phyloP scores from a whole-genome alignment of 1,140 invertebrate species.

The Ooceraea biroi region DNA sequence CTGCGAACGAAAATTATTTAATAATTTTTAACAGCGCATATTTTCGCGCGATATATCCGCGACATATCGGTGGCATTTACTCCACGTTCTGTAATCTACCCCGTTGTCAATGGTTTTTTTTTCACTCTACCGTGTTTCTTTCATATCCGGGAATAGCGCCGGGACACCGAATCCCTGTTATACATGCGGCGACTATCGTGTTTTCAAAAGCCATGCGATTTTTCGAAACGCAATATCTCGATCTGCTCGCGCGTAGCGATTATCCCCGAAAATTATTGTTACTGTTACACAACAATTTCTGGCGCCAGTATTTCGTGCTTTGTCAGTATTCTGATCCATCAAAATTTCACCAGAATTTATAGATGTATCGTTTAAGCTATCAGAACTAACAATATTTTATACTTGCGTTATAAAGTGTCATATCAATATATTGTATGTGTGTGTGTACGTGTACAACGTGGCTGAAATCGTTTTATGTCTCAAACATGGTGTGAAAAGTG shows the following conservation, averaged over 20 bases:
- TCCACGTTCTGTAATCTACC: conserved; percentile 55
- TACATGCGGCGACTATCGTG: conserved; percentile 55
- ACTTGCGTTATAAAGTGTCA: background rate
- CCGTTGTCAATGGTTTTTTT: conserved; percentile 60
- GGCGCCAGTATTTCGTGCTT: conserved; percentile 44
- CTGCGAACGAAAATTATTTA: conserved; percentile 49
- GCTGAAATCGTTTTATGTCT: background rate
- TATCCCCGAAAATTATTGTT: conserved; percentile 63
- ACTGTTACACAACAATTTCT: conserved; percentile 61
- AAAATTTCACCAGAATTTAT: conserved; percentile 36
- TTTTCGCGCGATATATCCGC: conserved; percentile 19
- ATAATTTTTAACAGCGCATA: conserved; percentile 37
- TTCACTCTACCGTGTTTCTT: conserved; percentile 53
- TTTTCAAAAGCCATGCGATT: conserved; percentile 63
- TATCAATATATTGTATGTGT: background rate
- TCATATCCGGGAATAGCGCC: conserved; percentile 57
- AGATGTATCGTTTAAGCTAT: conserved; percentile 23
- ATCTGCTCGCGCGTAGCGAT: conserved; percentile 62
- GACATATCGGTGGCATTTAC: conserved; percentile 56
- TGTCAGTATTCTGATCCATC: conserved; percentile 16
- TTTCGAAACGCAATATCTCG: conserved; percentile 61
- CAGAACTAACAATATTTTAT: conserved; percentile 8
- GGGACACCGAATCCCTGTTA: conserved; percentile 60
- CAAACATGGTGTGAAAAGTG: background rate
- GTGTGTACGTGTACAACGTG: no score